Conservation (phyloP, 53 echinoderm and acorn worm genomes). For the Holothuria scabra region DNA sequence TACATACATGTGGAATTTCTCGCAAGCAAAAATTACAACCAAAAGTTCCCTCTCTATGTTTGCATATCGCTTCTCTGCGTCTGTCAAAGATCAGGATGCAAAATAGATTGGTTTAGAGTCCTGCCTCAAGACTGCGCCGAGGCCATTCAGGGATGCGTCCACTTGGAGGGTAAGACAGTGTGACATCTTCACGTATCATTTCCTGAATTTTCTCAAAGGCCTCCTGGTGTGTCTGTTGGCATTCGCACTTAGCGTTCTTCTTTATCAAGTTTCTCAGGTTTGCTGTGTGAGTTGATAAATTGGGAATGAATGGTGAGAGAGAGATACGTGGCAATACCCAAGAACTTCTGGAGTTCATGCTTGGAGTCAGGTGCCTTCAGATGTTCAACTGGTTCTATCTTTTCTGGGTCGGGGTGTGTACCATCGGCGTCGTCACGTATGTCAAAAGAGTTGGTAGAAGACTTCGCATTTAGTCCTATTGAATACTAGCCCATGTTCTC, state of each 20-base stretch:
- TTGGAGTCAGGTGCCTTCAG: conserved; percentile 34
- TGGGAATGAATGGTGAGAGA: conserved; percentile 61
- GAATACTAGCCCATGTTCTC: conserved; percentile 57
- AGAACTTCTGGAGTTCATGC: conserved; percentile 53
- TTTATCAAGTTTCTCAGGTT: too few species aligned
- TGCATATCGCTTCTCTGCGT: conserved; percentile 53
- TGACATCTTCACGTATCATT: conserved; percentile 48
- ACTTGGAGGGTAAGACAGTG: conserved; percentile 57
- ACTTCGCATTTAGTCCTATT: conserved; percentile 55
- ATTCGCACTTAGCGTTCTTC: conserved; percentile 51
- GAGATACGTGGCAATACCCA: conserved; percentile 66
- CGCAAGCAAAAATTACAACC: too few species aligned
- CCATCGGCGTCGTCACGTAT: conserved; percentile 47
- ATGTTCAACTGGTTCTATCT: conserved; percentile 48
- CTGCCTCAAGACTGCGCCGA: too few species aligned
- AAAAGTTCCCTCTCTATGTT: too few species aligned
- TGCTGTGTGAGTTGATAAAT: conserved; percentile 51
- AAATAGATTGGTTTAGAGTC: conserved; percentile 49
- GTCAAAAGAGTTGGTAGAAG: conserved; percentile 51
- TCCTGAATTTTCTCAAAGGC: too few species aligned
- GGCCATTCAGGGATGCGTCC: too few species aligned
- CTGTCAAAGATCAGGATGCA: conserved; percentile 54
- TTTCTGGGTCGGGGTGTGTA: too few species aligned
- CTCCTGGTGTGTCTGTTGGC: too few species aligned
- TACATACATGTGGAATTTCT: too few species aligned